Evolutionary conservation across 2,113 vertebrate genomes (phyloP).

Genomic region (Cygnus atratus): DNA sequence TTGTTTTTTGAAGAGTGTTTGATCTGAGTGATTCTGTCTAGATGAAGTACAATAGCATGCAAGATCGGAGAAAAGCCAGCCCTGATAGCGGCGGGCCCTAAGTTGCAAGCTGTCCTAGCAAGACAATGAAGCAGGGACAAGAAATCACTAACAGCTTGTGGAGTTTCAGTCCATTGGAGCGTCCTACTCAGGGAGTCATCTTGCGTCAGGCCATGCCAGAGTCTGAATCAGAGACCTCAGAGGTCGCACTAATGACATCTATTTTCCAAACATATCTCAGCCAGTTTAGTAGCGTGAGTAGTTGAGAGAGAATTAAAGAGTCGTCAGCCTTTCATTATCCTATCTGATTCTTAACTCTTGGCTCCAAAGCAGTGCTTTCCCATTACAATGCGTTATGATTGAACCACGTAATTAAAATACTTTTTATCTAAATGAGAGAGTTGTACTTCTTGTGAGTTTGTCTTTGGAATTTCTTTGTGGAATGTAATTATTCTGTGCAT

Average conservation of each 20-base stretch:
- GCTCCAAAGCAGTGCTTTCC: conserved; percentile 25
- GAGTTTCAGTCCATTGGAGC: background rate
- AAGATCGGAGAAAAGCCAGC: background rate
- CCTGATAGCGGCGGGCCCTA: background rate
- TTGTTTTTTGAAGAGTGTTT: background rate
- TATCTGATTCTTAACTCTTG: conserved; percentile 42
- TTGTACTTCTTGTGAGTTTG: background rate
- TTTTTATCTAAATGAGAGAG: conserved; percentile 50
- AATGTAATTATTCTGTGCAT: background rate
- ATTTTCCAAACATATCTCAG: background rate
- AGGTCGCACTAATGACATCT: background rate
- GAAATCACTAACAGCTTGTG: background rate
- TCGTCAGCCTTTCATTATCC: background rate
- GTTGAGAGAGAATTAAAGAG: background rate
- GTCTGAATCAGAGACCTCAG: background rate
- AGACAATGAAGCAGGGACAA: background rate
- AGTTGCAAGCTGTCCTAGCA: background rate
- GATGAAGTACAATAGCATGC: background rate
- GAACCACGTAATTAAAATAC: conserved; percentile 7
- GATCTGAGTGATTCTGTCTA: background rate
- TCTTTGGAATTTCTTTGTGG: conserved; percentile 24
- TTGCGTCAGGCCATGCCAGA: background rate
- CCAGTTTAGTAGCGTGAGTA: background rate
- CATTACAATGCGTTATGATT: background rate
- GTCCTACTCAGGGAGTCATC: background rate